Conservation (phyloP, 2,113 vertebrate species). For the Bucco capensis region DNA sequence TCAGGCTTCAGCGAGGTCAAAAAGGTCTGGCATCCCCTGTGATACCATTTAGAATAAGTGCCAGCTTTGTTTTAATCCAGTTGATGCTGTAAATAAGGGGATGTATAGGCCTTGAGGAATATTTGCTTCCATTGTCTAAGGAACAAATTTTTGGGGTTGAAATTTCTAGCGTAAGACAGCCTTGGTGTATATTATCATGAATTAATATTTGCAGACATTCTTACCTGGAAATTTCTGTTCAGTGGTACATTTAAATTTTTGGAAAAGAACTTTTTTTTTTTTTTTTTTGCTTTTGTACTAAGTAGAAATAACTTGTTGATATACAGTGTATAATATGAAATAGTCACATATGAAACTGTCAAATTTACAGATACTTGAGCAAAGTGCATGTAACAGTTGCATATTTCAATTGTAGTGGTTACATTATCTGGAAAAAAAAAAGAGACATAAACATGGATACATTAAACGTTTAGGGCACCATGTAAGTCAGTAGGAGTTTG, state of each 20-base stretch:
- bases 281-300: not conserved
- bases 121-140: not conserved
- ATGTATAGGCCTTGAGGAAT: not conserved
- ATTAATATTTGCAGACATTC: conserved; percentile 52
- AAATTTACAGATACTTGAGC: conserved; percentile 17
- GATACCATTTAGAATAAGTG: not conserved
- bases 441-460: not conserved
- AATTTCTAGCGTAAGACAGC: conserved; percentile 25
- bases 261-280: not conserved
- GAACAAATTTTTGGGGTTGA: not conserved
- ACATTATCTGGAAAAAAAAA: not conserved
- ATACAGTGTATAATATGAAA: not conserved
- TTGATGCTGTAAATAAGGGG: not conserved
- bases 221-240: conserved; percentile 1
- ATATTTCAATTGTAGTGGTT: not conserved
- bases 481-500: conserved; percentile 27
- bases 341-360: not conserved
- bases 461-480: conserved; percentile 31
- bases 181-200: not conserved
- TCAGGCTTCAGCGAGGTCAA: not conserved
- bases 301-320: conserved; percentile 55
- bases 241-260: conserved; percentile 1
- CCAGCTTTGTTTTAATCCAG: conserved; percentile 2
- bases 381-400: conserved; percentile 2
- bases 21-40: not conserved